phyloP scores from a whole-genome alignment of 2,113 vertebrate genomes.

The Aphelocoma coerulescens region DNA sequence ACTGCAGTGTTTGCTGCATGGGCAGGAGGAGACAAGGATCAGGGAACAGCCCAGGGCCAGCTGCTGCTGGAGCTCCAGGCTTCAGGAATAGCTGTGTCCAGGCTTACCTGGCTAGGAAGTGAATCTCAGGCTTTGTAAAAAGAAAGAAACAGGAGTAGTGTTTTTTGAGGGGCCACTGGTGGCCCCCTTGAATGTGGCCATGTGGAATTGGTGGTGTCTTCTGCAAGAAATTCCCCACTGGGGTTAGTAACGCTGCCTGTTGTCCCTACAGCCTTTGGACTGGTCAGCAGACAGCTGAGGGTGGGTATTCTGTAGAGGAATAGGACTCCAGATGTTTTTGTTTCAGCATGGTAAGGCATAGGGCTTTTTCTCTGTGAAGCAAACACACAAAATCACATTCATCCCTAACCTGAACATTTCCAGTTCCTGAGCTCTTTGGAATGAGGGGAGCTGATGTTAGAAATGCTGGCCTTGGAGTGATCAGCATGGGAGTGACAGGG shows the following conservation, averaged over 20 bases:
- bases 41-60: neutral
- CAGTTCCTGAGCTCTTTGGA: neutral
- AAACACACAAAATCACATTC: neutral
- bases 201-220: neutral
- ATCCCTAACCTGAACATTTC: neutral
- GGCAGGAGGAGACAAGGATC: neutral
- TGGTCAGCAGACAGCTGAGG: neutral
- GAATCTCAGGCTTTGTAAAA: neutral
- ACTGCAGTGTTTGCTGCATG: neutral
- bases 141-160: neutral
- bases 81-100: neutral
- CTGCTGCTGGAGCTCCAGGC: neutral
- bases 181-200: neutral
- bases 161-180: neutral
- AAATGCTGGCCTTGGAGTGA: neutral
- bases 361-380: neutral
- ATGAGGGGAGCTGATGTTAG: neutral
- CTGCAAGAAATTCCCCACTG: too few relatives aligned
- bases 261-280: neutral
- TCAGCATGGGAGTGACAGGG: neutral
- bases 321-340: neutral
- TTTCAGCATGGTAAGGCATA: neutral
- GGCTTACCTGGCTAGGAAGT: neutral
- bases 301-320: accelerated
- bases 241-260: neutral